Base-by-base conservation (phyloP, 2,113 vertebrate species). In the Triplophysa tibetana region DNA sequence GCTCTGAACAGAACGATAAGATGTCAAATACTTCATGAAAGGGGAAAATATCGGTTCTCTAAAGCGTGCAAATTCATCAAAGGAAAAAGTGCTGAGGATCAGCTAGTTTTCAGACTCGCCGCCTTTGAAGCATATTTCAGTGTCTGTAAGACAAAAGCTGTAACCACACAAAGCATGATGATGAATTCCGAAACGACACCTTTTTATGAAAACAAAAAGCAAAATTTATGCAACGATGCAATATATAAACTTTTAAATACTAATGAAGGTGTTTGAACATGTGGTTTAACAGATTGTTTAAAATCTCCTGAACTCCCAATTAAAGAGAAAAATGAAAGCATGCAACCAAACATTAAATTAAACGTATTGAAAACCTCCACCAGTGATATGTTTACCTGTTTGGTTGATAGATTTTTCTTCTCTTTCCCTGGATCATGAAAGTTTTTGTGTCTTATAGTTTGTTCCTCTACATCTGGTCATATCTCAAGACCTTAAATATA, bases 41-140 rank as follows among this genome's bases (percentile, higher is more conserved):
- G 29, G 29, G 21, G 29, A 76, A 52, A 65, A 21, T 65, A 38
- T 33, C 43, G 50, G 74, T 54, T 79, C 33, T 75, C 48, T 70
- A 63, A 65, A 67, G 43, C 23, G 65, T 38, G n/a, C 56, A 69
- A 74, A 81, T 67, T 70, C 63, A 58, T 79, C 63, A 63, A 69
- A 70, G 70, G 58, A 7, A 38, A 79, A 72, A 64, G 26, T 80
- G 81, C 80, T 56, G 62, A 56, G 50, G 10, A 61, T 75, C 61
- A 65, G 66, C 79, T 58, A 52, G 76, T 72, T 83, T 13, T 74
- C 73, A 72, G 60, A 33, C 54, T 26, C 62, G 9, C 50, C 58
- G 75, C 48, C 33, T 77, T 81, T 76, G 68, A 81, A 74, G 77
- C 79, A 76, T 67, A 77, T 73, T 79, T 82, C 82, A 69, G 29